Evolutionary conservation across 2,113 vertebrate species (phyloP), one percentile per base, ranked within the genome.

Genomic region (Vidua macroura): DNA sequence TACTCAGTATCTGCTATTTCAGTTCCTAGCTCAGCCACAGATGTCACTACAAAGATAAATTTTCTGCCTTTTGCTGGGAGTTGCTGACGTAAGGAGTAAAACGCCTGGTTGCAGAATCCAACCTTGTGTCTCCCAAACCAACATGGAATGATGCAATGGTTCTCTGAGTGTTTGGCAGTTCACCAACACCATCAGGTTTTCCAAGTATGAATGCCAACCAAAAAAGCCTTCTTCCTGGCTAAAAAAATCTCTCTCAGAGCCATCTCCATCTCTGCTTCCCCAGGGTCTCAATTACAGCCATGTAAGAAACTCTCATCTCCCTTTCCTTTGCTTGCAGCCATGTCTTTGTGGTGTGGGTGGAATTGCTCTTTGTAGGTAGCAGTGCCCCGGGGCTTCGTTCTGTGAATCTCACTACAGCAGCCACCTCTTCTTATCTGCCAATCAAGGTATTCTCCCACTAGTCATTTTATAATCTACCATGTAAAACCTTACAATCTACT

Each of bases 391-490:
- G 93, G 92, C 90, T 94, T 78, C 11, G 0, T 83, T 90, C 92
- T 84, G 88, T 84, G 86, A 93, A 83, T 88, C 5, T 6, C 44
- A 6, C 76, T 93, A 33, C 58, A 93, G 78, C 83, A 93, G 69
- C 76, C 83, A 86, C 73, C 80, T 93, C 83, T 88, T 86, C 88
- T 90, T 85, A 91, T 94, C 91, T 95, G 78, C 41, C 90, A 91
- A 44, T 83, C 89, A 94, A 92, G 41, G 78, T 77, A 64, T 59
- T 91, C 79, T 67, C 73, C 2, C 6, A 88, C 83, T 72, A 93
- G 76, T 67, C 83, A 79, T 88, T 96, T 95, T 79, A 83, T 80
- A 93, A 83, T 55, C 73, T 83, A 70, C 41, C 63, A 70, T 62
- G 48, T 55, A 93, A 66, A 73, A 56, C 39, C 81, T 81, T 23